Base-by-base conservation (phyloP, 2,113 vertebrate species). In the Theropithecus gelada region DNA sequence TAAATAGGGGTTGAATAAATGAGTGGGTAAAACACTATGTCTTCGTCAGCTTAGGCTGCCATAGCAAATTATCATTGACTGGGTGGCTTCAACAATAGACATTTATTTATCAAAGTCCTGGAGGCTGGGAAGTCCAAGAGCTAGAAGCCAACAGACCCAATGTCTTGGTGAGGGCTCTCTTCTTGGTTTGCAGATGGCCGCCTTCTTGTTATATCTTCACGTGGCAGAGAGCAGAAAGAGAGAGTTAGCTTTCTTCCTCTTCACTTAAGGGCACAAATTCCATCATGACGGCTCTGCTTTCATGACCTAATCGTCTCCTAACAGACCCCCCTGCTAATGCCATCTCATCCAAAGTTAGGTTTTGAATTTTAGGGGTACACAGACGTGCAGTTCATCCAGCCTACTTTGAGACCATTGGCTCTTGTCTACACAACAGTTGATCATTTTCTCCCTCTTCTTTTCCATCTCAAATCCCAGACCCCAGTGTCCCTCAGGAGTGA, bases 381-480 rank as follows among this genome's bases (percentile, higher is more conserved):
- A 32, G 14, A 13, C 38, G 16, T 5, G 12, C 30, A 30, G 73
- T 23, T 12, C 32, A 14, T 12, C 20, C 1, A 2, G 84, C 82
- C 38, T 10, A 1, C 55, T 8, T 17, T 35, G 66, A 55, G 90
- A 52, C 76, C 7, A 0, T 2, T 1, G 1, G 12, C 22, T 48
- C 50, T 64, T 27, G 23, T 32, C 81, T 25, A 5, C 8, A 3
- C 55, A 6, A 32, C 1, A 6, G 22, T 70, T 55, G 23, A 10
- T 59, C 35, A 0, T 32, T 25, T 45, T 38, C 85, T 79, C 32
- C 25, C 1, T 80, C 48, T 64, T 38, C 48, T 9, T 72, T 32
- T 32, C 43, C 22, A 20, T 80, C 86, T 38, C 55, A 8, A 35
- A 52, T 25, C 80, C 79, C 52, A 79, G 85, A 32, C 80, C 79